Conservation (phyloP, 2,797 vertebrate genomes). For the Cyprinella venusta region DNA sequence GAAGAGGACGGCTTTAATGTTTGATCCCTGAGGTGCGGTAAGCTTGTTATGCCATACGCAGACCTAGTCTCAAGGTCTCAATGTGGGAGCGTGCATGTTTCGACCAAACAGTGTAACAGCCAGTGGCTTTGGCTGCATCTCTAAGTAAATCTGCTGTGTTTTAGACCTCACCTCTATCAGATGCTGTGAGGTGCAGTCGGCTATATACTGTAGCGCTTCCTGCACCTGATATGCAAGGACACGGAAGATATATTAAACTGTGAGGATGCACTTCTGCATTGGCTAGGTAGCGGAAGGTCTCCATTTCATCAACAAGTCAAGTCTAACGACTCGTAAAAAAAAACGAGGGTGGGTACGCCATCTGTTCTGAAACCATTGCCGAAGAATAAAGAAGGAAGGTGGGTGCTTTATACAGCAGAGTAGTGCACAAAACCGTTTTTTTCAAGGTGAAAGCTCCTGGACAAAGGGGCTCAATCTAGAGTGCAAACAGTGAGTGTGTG, state of each 20-base stretch:
- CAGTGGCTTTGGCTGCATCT: conserved; percentile 36
- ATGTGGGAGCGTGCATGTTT: conserved; percentile 42
- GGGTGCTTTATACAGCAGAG: conserved; percentile 61
- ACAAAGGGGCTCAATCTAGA: conserved; percentile 63
- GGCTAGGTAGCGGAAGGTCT: conserved; percentile 72
- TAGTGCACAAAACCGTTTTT: conserved; percentile 41
- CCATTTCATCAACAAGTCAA: conserved; percentile 82
- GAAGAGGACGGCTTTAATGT: conserved; percentile 60
- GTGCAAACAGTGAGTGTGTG: conserved; percentile 56
- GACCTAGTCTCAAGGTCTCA: conserved; percentile 43
- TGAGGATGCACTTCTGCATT: conserved; percentile 76
- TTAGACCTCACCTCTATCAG: conserved; percentile 16
- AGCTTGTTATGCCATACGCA: conserved; percentile 47
- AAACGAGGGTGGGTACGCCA: conserved; percentile 75
- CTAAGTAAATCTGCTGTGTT: conserved; percentile 4
- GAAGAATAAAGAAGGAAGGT: conserved; percentile 53
- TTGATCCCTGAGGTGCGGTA: conserved; percentile 58
- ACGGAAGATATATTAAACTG: conserved; percentile 58
- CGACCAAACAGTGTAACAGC: conserved; percentile 46
- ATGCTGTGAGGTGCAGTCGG: conserved; percentile 29
- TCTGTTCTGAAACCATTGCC: conserved; percentile 76
- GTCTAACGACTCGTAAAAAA: conserved; percentile 82
- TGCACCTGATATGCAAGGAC: conserved; percentile 49
- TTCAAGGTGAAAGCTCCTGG: conserved; percentile 60
- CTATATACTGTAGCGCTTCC: conserved; percentile 13